Evolutionary conservation across 64 coral and sea anemone species (phyloP).

Genomic region (Trachythela sp.): DNA sequence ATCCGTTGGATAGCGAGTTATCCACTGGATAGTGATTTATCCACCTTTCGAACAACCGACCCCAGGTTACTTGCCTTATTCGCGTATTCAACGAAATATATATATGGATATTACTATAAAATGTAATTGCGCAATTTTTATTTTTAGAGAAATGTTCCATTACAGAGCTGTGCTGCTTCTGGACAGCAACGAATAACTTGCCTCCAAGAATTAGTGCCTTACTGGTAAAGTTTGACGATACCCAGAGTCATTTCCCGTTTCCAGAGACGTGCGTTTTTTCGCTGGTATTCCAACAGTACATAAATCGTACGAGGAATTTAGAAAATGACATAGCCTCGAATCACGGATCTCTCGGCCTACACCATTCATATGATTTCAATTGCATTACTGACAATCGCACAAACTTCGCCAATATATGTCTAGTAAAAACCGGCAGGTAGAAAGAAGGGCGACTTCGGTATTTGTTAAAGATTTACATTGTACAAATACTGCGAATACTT

Average conservation of each 20-base stretch:
- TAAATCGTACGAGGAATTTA: conserved; percentile 17
- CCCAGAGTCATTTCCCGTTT: conserved; percentile 23
- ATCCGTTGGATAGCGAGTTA: too few relatives aligned
- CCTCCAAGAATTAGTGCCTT: background rate
- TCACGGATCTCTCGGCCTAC: background rate
- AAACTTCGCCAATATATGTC: too few relatives aligned
- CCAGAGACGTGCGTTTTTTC: conserved; percentile 41
- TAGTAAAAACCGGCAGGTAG: too few relatives aligned
- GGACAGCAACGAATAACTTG: conserved; percentile 32
- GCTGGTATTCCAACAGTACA: conserved; percentile 41
- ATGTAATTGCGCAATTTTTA: background rate
- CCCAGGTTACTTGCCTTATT: too few relatives aligned
- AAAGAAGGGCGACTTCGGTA: too few relatives aligned
- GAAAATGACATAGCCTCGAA: conserved; percentile 23
- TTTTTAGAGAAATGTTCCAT: background rate
- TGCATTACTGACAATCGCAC: too few relatives aligned
- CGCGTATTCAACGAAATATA: too few relatives aligned
- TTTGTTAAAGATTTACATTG: too few relatives aligned
- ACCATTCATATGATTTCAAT: background rate
- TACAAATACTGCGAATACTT: too few relatives aligned
- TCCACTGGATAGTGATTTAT: too few relatives aligned
- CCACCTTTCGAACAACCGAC: too few relatives aligned
- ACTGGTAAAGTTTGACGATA: conserved; percentile 37
- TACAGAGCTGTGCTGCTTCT: conserved; percentile 22
- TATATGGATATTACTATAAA: too few relatives aligned